Percentiles rank a stretch among this genome's conserved stretches.
phyloP scores from a whole-genome alignment of 1,140 invertebrate genomes.

The Atopsyche davidsoni region DNA sequence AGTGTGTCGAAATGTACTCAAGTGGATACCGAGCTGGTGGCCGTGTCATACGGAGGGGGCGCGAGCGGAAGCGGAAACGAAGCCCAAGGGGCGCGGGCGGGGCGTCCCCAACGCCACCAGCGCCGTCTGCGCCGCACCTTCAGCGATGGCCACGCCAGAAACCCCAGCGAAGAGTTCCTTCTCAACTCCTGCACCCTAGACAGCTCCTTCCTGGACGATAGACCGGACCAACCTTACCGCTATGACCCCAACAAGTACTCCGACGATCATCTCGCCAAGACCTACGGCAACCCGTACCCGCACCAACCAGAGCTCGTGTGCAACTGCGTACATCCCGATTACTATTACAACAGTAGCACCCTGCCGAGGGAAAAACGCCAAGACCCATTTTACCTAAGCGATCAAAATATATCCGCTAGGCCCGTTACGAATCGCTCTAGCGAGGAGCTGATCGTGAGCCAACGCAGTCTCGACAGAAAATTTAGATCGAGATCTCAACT shows the following conservation, averaged over 20 bases:
- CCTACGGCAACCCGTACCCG: slow-evolving; percentile 15
- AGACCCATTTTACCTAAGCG: slow-evolving; percentile 24
- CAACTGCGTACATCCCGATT: slow-evolving; percentile 19
- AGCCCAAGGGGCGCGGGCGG: not conserved
- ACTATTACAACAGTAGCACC: slow-evolving; percentile 21
- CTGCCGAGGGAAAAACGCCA: slow-evolving; percentile 23
- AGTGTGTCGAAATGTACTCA: slow-evolving; percentile 30
- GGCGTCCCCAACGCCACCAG: slow-evolving; percentile 13
- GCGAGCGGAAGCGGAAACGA: not conserved
- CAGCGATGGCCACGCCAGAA: slow-evolving; percentile 25
- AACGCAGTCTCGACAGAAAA: slow-evolving; percentile 25
- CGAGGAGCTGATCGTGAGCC: slow-evolving; percentile 26
- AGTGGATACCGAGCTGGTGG: slow-evolving; percentile 29
- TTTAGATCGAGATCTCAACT: slow-evolving; percentile 18
- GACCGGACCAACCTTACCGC: slow-evolving; percentile 4
- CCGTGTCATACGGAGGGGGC: slow-evolving; percentile 15
- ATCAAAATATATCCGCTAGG: slow-evolving; percentile 26
- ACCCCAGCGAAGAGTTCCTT: slow-evolving; percentile 27
- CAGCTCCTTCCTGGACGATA: slow-evolving; percentile 20
- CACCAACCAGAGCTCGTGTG: slow-evolving; percentile 17
- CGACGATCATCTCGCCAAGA: slow-evolving; percentile 17
- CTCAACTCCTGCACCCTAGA: slow-evolving; percentile 23
- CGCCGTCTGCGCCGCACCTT: slow-evolving; percentile 22
- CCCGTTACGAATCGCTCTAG: slow-evolving; percentile 19
- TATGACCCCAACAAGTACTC: slow-evolving; percentile 18